Evolutionary conservation across 1,140 invertebrate species (phyloP).

Genomic region (Araneus ventricosus): DNA sequence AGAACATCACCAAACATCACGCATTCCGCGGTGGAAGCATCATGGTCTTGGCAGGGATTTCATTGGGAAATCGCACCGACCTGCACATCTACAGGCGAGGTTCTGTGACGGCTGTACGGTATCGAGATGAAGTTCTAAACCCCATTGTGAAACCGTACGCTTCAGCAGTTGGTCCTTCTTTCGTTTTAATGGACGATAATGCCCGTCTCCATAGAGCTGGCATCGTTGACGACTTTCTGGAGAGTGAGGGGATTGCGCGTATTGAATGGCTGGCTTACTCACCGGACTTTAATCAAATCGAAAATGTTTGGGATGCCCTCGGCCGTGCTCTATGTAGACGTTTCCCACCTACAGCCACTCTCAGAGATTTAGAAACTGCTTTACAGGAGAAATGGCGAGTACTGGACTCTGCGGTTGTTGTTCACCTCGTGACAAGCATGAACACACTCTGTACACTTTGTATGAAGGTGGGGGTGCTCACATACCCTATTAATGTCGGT

Average conservation of each 20-base stretch:
- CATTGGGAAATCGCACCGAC: background rate
- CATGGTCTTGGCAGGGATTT: slow-evolving; percentile 1
- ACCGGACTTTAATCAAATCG: slow-evolving; percentile 15
- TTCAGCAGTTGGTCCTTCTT: background rate
- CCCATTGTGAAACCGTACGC: background rate
- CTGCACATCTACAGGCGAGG: background rate
- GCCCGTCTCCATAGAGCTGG: background rate
- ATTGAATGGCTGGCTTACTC: slow-evolving; percentile 14
- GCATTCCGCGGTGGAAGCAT: background rate
- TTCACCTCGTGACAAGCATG: background rate
- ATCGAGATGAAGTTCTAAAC: background rate
- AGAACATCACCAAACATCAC: background rate
- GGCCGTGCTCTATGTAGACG: background rate
- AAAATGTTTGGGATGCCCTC: slow-evolving; percentile 10
- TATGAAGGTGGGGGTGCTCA: background rate
- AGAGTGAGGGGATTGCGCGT: background rate
- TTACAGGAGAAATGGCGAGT: background rate
- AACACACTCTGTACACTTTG: background rate
- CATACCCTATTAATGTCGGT: background rate
- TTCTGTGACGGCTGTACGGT: background rate
- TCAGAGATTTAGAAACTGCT: background rate
- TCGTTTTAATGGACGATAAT: background rate
- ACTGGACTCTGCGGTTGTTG: background rate
- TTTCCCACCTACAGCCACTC: background rate
- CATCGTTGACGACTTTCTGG: background rate